Evolutionary conservation across 2,797 vertebrate genomes (phyloP).

Genomic region (Distichodus sexfasciatus): DNA sequence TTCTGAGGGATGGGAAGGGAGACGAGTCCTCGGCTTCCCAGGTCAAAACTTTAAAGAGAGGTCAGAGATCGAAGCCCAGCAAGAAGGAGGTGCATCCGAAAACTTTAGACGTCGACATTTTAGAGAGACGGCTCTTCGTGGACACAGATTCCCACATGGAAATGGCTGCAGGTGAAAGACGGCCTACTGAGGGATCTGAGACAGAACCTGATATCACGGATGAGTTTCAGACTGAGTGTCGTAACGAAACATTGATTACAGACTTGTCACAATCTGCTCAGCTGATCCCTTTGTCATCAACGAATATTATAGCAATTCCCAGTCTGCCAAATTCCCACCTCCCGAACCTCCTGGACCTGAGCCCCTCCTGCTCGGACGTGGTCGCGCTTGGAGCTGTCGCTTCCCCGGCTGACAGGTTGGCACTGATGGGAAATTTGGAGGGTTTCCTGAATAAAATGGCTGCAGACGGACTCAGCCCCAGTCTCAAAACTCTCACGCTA

Average conservation of each 20-base stretch:
- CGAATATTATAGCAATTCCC: not conserved
- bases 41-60: conserved; percentile 18
- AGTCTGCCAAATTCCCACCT: not conserved
- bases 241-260: not conserved
- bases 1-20: conserved; percentile 67
- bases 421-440: conserved; percentile 73
- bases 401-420: conserved; percentile 73
- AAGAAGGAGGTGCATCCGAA: not conserved
- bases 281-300: conserved; percentile 35
- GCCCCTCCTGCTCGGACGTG: conserved; percentile 33
- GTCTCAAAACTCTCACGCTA: conserved; percentile 84
- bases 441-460: conserved; percentile 87
- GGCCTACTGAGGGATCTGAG: not conserved
- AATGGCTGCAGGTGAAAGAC: not conserved
- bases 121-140: conserved; percentile 78
- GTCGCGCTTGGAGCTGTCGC: conserved; percentile 76
- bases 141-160: not conserved
- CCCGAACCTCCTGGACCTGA: conserved; percentile 80
- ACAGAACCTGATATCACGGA: not conserved
- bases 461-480: conserved; percentile 68
- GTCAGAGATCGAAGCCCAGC: conserved; percentile 3
- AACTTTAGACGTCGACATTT: conserved; percentile 70
- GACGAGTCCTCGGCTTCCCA: conserved; percentile 24
- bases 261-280: not conserved
- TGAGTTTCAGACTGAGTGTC: not conserved